Percentiles rank a stretch among this genome's conserved stretches.
phyloP scores from a whole-genome alignment of 2,888 invertebrate species.

The Meganola albula region DNA sequence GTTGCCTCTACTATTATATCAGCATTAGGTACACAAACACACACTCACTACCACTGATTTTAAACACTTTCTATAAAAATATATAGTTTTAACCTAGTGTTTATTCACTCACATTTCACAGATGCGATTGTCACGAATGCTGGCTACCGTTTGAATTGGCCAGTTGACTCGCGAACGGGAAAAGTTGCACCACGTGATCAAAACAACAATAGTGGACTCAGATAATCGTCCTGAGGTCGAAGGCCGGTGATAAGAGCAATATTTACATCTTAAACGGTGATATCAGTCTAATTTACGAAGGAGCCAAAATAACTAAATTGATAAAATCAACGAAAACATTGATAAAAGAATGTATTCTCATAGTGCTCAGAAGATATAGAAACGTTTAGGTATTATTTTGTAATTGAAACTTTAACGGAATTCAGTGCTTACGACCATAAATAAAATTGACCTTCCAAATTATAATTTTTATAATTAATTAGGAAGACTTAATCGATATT shows the following conservation, averaged over 20 bases:
- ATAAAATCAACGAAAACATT: background rate
- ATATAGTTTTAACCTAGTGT: conserved; percentile 2
- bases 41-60: background rate
- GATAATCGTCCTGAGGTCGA: conserved; percentile 25
- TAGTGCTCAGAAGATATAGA: background rate
- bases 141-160: conserved; percentile 44
- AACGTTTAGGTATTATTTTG: too few species aligned
- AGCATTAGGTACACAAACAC: background rate
- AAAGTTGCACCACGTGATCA: conserved; percentile 43
- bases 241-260: conserved; percentile 22
- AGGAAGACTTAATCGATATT: too few species aligned
- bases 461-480: too few species aligned
- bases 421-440: too few species aligned
- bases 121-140: conserved; percentile 52
- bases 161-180: conserved; percentile 33
- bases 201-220: conserved; percentile 39
- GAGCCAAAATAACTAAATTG: background rate
- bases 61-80: background rate
- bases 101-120: conserved; percentile 12
- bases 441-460: too few species aligned
- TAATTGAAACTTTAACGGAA: too few species aligned
- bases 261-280: background rate
- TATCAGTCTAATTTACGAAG: background rate
- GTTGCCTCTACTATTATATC: conserved; percentile 19
- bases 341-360: background rate